phyloP scores from a whole-genome alignment of 2,888 invertebrate species.

The Lepidocyrtoides sp. region DNA sequence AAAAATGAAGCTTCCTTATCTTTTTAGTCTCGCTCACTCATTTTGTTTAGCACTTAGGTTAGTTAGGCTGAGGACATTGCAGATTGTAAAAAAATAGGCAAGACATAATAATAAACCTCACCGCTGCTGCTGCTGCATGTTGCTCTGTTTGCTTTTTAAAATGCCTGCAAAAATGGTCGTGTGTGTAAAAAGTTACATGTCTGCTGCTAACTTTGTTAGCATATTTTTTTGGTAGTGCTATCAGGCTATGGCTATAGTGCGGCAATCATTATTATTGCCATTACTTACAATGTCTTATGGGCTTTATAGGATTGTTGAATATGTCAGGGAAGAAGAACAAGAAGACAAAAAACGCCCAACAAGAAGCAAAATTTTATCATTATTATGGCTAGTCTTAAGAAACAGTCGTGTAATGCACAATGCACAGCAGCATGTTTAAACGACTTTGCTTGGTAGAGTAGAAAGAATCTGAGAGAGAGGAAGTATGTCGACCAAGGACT shows the following conservation, averaged over 20 bases:
- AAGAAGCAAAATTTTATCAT: neutral
- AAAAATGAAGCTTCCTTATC: constrained; percentile 81
- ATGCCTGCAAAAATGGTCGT: neutral
- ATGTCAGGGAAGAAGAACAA: constrained; percentile 3
- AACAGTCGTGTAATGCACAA: neutral
- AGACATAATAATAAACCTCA: constrained; percentile 15
- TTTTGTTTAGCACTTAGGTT: constrained; percentile 77
- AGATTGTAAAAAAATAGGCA: neutral
- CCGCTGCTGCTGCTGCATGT: neutral
- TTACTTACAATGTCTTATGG: neutral
- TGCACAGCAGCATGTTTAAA: neutral
- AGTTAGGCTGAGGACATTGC: constrained; percentile 53
- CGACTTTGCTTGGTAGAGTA: constrained; percentile 55
- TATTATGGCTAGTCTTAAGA: neutral
- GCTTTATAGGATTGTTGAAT: neutral
- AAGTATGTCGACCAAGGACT: constrained; percentile 72
- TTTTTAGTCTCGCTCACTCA: constrained; percentile 80
- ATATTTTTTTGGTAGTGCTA: constrained; percentile 21
- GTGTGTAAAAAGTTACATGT: neutral
- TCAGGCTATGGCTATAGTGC: too few species aligned
- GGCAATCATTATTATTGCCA: constrained; percentile 21
- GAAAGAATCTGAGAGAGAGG: constrained; percentile 56
- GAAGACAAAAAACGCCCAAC: constrained; percentile 30
- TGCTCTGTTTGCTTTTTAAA: neutral
- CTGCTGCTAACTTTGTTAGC: constrained; percentile 6